Evolutionary conservation across 2,888 invertebrate species (phyloP).

Genomic region (Cyclophora albipunctata): DNA sequence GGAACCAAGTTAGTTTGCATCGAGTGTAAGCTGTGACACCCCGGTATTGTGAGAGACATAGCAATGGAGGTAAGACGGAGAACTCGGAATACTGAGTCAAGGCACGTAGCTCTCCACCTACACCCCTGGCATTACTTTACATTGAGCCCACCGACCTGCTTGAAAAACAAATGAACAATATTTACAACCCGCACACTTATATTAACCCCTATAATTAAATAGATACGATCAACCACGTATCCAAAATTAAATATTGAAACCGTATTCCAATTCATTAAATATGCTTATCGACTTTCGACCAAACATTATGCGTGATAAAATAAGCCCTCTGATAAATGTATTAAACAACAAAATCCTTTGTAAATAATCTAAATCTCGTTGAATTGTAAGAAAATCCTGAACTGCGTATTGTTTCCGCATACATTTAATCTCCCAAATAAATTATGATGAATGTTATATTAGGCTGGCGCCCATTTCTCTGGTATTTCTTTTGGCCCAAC

Average conservation of each 20-base stretch:
- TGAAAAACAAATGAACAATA: slow-evolving; percentile 1
- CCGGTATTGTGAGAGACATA: too few relatives aligned
- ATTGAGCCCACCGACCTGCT: slow-evolving; percentile 24
- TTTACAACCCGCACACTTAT: background rate
- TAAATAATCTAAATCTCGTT: too few relatives aligned
- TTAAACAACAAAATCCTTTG: too few relatives aligned
- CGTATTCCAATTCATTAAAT: too few relatives aligned
- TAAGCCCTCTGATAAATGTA: too few relatives aligned
- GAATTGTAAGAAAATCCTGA: too few relatives aligned
- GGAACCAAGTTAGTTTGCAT: too few relatives aligned
- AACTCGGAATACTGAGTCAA: slow-evolving; percentile 17
- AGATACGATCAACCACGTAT: slow-evolving; percentile 2
- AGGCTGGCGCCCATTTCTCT: slow-evolving; percentile 12
- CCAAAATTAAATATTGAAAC: slow-evolving; percentile 1
- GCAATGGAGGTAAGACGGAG: too few relatives aligned
- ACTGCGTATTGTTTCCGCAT: too few relatives aligned
- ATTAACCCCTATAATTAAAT: slow-evolving; percentile 6
- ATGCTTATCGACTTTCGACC: too few relatives aligned
- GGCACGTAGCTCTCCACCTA: slow-evolving; percentile 40
- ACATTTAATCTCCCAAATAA: slow-evolving; percentile 17
- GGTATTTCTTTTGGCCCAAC: slow-evolving; percentile 18
- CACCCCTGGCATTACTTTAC: slow-evolving; percentile 29
- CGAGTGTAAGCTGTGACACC: too few relatives aligned
- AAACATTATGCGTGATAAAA: too few relatives aligned
- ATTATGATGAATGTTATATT: slow-evolving; percentile 22